phyloP scores from a whole-genome alignment of 2,113 vertebrate genomes.

The Ictalurus furcatus region DNA sequence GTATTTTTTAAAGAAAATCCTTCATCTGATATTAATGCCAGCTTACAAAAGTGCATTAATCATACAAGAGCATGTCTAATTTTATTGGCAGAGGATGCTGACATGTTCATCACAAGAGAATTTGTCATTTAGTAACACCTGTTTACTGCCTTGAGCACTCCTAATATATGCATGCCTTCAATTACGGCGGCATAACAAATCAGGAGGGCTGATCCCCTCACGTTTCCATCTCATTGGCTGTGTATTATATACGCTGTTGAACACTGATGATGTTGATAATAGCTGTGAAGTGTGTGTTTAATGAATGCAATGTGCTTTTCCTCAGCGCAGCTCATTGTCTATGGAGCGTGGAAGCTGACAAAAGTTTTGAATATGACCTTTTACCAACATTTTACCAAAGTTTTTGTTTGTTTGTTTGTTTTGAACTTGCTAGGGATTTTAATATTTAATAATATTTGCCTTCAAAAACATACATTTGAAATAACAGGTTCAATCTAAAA shows the following conservation, averaged over 20 bases:
- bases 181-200: neutral
- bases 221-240: neutral
- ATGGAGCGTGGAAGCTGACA: neutral
- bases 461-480: neutral
- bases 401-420: neutral
- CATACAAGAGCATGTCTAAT: neutral
- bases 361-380: neutral
- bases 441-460: no score
- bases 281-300: neutral
- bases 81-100: slow-evolving; percentile 11
- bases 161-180: slow-evolving; percentile 10
- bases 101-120: neutral
- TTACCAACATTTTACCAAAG: no score
- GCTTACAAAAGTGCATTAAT: neutral
- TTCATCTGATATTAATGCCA: neutral
- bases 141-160: neutral
- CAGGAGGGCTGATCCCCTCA: neutral
- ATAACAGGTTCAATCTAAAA: neutral
- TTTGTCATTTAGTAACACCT: slow-evolving; percentile 13
- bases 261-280: slow-evolving; percentile 3
- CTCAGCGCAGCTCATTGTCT: neutral
- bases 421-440: neutral
- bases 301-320: neutral
- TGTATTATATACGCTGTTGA: neutral
- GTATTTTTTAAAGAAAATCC: neutral